Evolutionary conservation across 2,113 vertebrate species (phyloP).

Genomic region (Arenaria interpres): DNA sequence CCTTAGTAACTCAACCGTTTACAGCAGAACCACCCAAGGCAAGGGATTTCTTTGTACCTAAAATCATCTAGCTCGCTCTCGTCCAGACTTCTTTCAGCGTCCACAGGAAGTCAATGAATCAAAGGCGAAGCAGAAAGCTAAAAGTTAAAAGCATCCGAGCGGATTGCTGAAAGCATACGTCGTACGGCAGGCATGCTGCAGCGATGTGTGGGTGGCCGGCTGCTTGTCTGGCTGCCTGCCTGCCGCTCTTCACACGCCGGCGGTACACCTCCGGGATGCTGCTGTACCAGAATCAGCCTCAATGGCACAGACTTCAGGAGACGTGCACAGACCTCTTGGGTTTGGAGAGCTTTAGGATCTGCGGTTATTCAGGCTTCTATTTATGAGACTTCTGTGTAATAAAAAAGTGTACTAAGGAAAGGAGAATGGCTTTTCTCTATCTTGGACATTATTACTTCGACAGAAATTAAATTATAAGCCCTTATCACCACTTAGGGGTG

Average conservation of each 20-base stretch:
- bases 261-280: neutral
- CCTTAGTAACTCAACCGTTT: neutral
- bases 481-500: neutral
- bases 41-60: neutral
- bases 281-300: neutral
- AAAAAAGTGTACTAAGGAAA: neutral
- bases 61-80: neutral
- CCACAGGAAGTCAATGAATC: neutral
- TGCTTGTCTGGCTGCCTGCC: constrained; percentile 18
- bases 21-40: neutral
- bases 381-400: constrained; percentile 2
- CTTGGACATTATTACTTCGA: neutral
- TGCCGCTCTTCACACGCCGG: neutral
- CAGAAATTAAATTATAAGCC: constrained; percentile 39
- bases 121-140: neutral
- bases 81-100: rapidly evolving
- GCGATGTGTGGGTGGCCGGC: constrained; percentile 38
- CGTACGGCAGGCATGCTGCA: constrained; percentile 14
- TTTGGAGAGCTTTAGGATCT: neutral
- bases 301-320: neutral
- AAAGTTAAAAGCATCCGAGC: constrained; percentile 1
- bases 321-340: neutral
- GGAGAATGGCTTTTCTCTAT: neutral
- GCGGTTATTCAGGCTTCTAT: neutral
- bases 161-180: neutral